Conservation (phyloP, 92 coral and sea anemone species). For the Parazoanthus darwini region DNA sequence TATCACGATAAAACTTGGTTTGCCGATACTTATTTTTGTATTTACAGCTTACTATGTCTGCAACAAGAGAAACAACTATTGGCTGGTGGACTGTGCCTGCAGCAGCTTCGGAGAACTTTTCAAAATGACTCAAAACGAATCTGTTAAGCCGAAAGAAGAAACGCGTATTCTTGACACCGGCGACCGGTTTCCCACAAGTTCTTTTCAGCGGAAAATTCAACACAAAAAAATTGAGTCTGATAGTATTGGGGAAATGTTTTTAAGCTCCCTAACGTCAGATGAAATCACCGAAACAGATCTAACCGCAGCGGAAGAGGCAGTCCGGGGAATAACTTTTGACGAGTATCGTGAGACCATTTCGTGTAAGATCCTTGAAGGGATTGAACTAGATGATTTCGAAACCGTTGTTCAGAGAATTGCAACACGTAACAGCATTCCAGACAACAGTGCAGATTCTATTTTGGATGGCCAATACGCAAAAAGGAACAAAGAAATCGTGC, state of each 20-base stretch:
- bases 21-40: not conserved
- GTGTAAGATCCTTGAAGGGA: conserved; percentile 44
- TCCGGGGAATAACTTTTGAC: conserved; percentile 49
- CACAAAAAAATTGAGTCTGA: not conserved
- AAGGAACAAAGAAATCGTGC: conserved; percentile 17
- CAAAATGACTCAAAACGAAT: not conserved
- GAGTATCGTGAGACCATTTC: conserved; percentile 36
- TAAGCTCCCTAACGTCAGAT: conserved; percentile 16
- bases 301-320: conserved; percentile 26
- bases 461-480: conserved; percentile 41
- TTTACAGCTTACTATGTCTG: not conserved
- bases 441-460: not conserved
- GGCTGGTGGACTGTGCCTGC: not conserved
- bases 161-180: not conserved
- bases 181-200: not conserved
- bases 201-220: not conserved
- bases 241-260: conserved; percentile 10
- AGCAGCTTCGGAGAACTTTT: not conserved
- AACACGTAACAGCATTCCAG: conserved; percentile 36
- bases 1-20: not conserved
- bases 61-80: not conserved
- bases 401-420: conserved; percentile 34
- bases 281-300: conserved; percentile 40
- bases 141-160: not conserved
- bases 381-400: conserved; percentile 40